phyloP scores from a whole-genome alignment of 2,888 invertebrate genomes.

The Agrotis puta region DNA sequence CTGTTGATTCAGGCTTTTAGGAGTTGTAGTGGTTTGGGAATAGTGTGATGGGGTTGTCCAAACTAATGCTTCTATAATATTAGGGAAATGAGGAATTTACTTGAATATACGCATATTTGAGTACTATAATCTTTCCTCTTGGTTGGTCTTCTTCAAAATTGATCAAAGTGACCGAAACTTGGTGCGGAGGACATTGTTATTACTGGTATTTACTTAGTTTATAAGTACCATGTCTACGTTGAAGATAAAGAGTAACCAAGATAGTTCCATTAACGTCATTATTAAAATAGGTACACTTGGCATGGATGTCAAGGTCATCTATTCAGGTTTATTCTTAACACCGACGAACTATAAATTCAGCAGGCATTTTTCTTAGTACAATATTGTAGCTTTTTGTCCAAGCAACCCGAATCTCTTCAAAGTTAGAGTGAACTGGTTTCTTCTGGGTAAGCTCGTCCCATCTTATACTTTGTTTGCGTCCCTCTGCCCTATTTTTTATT shows the following conservation, averaged over 20 bases:
- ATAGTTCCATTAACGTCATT: not conserved
- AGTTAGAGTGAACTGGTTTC: no score
- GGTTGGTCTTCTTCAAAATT: not conserved
- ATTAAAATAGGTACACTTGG: constrained; percentile 5
- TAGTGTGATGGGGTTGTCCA: no score
- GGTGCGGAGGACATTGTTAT: not conserved
- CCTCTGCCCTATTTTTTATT: no score
- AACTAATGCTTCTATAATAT: no score
- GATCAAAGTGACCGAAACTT: not conserved
- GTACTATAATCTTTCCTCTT: no score
- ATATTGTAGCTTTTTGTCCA: not conserved
- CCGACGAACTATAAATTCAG: not conserved
- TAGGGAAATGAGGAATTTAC: not conserved
- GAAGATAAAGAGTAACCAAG: constrained; percentile 6
- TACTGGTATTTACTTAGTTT: constrained; percentile 3
- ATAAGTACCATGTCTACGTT: not conserved
- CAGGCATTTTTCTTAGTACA: not conserved
- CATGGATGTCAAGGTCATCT: constrained; percentile 4
- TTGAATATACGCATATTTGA: no score
- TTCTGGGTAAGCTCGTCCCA: no score
- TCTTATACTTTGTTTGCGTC: no score
- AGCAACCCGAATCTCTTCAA: no score
- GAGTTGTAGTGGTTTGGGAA: no score
- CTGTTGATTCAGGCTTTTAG: no score
- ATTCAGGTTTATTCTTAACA: not conserved